Evolutionary conservation across 2,113 vertebrate genomes (phyloP).

Genomic region (Otis tarda): DNA sequence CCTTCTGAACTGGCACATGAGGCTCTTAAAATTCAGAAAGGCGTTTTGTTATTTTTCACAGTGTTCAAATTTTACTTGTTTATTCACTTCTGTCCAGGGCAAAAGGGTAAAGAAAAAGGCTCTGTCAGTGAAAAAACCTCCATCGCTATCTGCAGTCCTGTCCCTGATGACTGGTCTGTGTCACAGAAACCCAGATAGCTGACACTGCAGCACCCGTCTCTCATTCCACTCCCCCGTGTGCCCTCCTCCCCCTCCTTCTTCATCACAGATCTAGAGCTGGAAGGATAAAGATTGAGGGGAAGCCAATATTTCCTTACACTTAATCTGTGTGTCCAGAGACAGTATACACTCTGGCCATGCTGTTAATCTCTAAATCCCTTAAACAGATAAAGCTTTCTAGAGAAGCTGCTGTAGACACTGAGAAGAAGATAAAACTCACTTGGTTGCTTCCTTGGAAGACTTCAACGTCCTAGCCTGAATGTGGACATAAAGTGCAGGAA

Average conservation of each 20-base stretch:
- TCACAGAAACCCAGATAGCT: slow-evolving; percentile 6
- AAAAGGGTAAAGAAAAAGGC: not conserved
- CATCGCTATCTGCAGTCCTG: not conserved
- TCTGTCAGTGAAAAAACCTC: not conserved
- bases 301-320: slow-evolving; percentile 17
- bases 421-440: slow-evolving; percentile 29
- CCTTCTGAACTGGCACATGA: not conserved
- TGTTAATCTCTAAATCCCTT: slow-evolving; percentile 28
- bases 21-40: slow-evolving; percentile 32
- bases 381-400: slow-evolving; percentile 43
- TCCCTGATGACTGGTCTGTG: not conserved
- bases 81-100: not conserved
- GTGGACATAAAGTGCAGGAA: not conserved
- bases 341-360: not conserved
- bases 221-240: not conserved
- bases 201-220: not conserved
- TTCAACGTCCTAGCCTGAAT: not conserved
- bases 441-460: slow-evolving; percentile 5
- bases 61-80: slow-evolving; percentile 11
- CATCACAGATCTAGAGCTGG: slow-evolving; percentile 5
- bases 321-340: slow-evolving; percentile 24
- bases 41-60: slow-evolving; percentile 27
- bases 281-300: not conserved
- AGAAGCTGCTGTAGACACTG: not conserved
- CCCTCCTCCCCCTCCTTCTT: not conserved